Evolutionary conservation across 2,797 vertebrate genomes (phyloP), one percentile per base, ranked within the genome.

Genomic region (Sphenopsis melanotis): DNA sequence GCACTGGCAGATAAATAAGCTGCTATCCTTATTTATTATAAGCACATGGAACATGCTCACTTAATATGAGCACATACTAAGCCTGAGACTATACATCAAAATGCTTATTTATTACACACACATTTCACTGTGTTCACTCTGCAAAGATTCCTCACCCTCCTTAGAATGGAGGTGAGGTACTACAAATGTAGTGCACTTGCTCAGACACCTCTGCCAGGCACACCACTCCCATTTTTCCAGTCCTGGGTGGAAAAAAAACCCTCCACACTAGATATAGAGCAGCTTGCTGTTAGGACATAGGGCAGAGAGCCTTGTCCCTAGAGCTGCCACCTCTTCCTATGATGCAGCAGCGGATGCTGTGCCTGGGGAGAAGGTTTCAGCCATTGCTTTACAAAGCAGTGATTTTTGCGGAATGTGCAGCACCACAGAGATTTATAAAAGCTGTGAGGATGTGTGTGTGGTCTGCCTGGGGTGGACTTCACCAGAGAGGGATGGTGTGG

Each of bases 401-500:
- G 52, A 21, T 37, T 61, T 65, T 44, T 71, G 57, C 0, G 0
- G 75, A 53, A 60, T 34, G 21, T 3, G 8, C 41, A 42, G 44
- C 64, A 29, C 39, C 46, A 23, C 0, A 1, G 72, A 50, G 66
- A 29, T 14, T 6, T 0, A 10, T 4, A 52, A 52, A 68, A 64
- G 30, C n/a, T 64, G 29, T 44, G 56, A 52, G 64, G 64, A 34
- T 3, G 3, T 29, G 10, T 23, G 8, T 52, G 68, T 60, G 75
- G 41, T 47, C 27, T 70, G 41, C 53, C 26, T 11, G 41, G 15
- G 46, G 8, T 66, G 52, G 41, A 12, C 66, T 32, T 66, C 59
- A 41, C 23, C 17, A 23, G 39, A 49, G 32, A 19, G 11, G 23
- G 27, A 21, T 12, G 11, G 6, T 69, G 47, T n/a, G 17, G 14